Evolutionary conservation across 1,140 invertebrate genomes (phyloP).

Genomic region (Drosophila malerkotliana): DNA sequence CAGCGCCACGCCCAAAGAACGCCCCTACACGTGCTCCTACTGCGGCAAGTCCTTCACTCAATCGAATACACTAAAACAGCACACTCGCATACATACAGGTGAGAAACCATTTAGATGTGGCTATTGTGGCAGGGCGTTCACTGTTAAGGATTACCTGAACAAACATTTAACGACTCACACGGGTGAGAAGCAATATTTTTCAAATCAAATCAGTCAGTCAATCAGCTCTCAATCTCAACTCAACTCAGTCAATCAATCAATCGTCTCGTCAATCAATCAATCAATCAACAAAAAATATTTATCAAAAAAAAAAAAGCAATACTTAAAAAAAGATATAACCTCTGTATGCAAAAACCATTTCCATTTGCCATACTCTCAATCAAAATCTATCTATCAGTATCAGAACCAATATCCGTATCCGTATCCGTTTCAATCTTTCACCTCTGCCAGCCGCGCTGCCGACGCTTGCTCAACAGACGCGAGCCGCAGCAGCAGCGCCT

Average conservation of each 20-base stretch:
- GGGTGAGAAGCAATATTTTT: slow-evolving; percentile 84
- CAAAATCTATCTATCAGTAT: slow-evolving; percentile 28
- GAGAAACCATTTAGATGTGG: slow-evolving; percentile 84
- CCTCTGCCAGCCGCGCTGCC: slow-evolving; percentile 20
- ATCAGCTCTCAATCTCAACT: slow-evolving; percentile 71
- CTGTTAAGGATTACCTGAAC: slow-evolving; percentile 84
- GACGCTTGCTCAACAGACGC: slow-evolving; percentile 23
- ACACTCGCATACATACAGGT: slow-evolving; percentile 84
- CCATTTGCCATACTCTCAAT: slow-evolving; percentile 66
- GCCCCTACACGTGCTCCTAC: slow-evolving; percentile 87
- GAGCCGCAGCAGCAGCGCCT: slow-evolving; percentile 41
- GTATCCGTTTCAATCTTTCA: slow-evolving; percentile 42
- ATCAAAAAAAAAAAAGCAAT: slow-evolving; percentile 50
- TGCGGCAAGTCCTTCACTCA: slow-evolving; percentile 90
- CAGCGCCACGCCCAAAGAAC: slow-evolving; percentile 83
- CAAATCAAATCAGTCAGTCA: slow-evolving; percentile 82
- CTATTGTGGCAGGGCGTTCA: slow-evolving; percentile 84
- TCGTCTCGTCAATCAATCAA: slow-evolving; percentile 33
- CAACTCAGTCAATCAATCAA: slow-evolving; percentile 53
- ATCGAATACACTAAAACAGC: slow-evolving; percentile 84
- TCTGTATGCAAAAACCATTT: slow-evolving; percentile 71
- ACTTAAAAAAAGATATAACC: slow-evolving; percentile 45
- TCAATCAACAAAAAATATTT: slow-evolving; percentile 40
- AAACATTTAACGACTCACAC: slow-evolving; percentile 84
- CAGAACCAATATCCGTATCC: slow-evolving; percentile 11